Base-by-base conservation (phyloP, 2,797 vertebrate species). In the Muraenolepis orangiensis region DNA sequence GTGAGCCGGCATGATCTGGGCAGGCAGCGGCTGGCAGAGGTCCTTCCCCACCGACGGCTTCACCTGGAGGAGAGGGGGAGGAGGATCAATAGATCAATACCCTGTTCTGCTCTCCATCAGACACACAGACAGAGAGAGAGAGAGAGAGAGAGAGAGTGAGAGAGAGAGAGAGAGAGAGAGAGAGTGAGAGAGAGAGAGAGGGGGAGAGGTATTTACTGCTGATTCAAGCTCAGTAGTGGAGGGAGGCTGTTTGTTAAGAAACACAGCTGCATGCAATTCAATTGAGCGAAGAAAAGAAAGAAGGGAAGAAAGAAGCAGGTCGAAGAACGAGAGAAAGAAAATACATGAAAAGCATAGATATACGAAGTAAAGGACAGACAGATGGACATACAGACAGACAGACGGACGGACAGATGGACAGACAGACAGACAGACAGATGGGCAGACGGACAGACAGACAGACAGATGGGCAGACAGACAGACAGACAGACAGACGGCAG, bases 11-110 rank as follows among this genome's bases (percentile, higher is more conserved):
- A 99, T 86, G 85, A 99, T 95, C 78, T 95, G 91, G 10, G 95
- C 77, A 40, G 93, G 86, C 86, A 97, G 93, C 16, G 96, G 89
- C 85, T 95, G 96, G 80, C 95, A 93, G 82, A 92, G 93, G 84
- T 98, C 96, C 88, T 98, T 98, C 51, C 94, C 93, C 90, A 96
- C 90, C 61, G 95, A 86, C 88, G 97, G 76, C 89, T 96, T 98
- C 42, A 96, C 93, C 96, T 98, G 64, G 28, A 4, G 30, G 67
- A 74, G 38, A 72, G 34, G 13, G 70, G 77, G 69, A 32, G 76
- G 75, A 71, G 72, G 40, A 72, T 66, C n/a, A 46, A 61, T 23
- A 3, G 14, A n/a, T 23, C 8, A 16, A 70, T 32, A 69, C 67
- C 6, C 67, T 20, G 28, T 10, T 14, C 23, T 66, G 64, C 13